Evolutionary conservation across 1,140 invertebrate genomes (phyloP), one percentile per base, ranked within the genome.

Genomic region (Heliconius eleuchia): DNA sequence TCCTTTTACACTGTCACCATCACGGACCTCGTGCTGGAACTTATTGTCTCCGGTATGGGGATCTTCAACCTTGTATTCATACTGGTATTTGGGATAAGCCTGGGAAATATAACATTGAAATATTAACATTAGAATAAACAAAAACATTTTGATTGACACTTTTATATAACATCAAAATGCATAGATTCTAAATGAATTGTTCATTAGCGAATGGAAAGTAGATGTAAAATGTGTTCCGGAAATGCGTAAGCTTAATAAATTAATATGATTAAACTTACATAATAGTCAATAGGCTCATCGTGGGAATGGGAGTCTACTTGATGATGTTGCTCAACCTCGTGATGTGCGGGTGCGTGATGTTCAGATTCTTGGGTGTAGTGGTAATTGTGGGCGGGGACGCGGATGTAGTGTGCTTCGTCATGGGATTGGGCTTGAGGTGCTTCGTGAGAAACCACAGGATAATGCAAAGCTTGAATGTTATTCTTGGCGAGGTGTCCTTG

Each of bases 61-160:
- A 83, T 96, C 96, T 80, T 96, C 95, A 9, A 96, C 95, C 87
- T 95, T 95, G 86, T 96, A 96, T 85, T 95, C 95, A 73, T 96
- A 96, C 74, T 95, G 95, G 83, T 96, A 96, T 83, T 96, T 95
- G 8, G 96, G 96, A 87, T 96, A 95, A 8, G 95, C 92, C 95
- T 95, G 76, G 75, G 95, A 94, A 85, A 50, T 78, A 73, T 83
- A 73, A 23, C 30, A 73, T 82, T 84, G 3, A 34, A 42, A 42
- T 52, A 19, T 52, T 52, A 52, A 18, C 13, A 6, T 19, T 52
- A 52, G 42, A 52, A 18, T 52, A 52, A 19, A 18, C 19, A 7
- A 52, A 52, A 18, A 52, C 50, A 7, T 5, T 52, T 52, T 50
- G 13, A 50, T 52, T 50, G 13, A 50, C 18, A 52, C 4, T 4